phyloP scores from a whole-genome alignment of 2,113 vertebrate species.

The Castor canadensis region DNA sequence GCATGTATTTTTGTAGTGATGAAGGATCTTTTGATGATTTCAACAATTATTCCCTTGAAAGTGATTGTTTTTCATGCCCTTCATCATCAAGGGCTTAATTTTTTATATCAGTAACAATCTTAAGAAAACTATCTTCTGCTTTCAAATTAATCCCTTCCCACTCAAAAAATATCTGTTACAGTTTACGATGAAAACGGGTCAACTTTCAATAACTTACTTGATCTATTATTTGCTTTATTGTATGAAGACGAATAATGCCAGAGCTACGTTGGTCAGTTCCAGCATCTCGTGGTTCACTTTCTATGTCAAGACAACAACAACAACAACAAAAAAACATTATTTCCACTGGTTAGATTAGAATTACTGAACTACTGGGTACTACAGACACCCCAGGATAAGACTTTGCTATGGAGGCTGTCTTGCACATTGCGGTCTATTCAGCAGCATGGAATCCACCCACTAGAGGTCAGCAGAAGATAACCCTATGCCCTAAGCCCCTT shows the following conservation, averaged over 20 bases:
- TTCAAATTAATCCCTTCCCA: neutral
- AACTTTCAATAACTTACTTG: conserved; percentile 86
- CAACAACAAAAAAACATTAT: conserved; percentile 24
- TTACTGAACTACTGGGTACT: neutral
- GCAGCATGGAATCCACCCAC: neutral
- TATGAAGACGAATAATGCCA: conserved; percentile 98
- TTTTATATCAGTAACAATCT: neutral
- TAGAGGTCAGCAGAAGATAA: neutral
- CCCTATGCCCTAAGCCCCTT: neutral
- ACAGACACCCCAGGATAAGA: accelerated
- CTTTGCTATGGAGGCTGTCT: neutral
- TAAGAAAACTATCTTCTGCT: neutral
- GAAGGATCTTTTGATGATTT: neutral
- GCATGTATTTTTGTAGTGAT: neutral
- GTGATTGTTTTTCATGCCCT: neutral
- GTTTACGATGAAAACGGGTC: too few relatives aligned
- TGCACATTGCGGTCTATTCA: accelerated
- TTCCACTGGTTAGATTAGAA: neutral
- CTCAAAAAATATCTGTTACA: neutral
- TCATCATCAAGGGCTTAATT: neutral
- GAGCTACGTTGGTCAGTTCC: conserved; percentile 97
- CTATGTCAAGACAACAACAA: conserved; percentile 81
- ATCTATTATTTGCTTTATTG: conserved; percentile 99
- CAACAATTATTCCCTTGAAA: neutral
- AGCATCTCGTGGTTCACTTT: conserved; percentile 97